A percentile compares a stretch with the other conserved stretches of the same genome.
These are phyloP conservation scores for Dryobates pubescens DNA, from an alignment of 2,797 vertebrate genomes.

Conservation along the genomic window DNA sequence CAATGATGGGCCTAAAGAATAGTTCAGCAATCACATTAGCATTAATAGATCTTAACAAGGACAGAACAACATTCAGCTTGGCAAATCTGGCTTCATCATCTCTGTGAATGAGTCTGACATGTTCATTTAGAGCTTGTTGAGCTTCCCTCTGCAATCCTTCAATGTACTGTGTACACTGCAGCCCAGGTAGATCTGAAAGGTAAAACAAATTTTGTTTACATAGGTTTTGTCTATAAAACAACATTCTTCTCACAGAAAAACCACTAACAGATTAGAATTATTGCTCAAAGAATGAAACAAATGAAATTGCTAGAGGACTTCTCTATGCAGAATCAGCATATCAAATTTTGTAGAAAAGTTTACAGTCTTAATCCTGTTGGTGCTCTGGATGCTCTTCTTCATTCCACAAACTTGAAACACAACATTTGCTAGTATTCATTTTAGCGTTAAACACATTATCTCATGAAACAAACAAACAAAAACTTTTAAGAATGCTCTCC, in stretches of 20 bases:
- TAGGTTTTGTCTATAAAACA: background rate
- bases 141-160: conserved; percentile 93
- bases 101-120: conserved; percentile 88
- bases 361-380: background rate
- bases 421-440: background rate
- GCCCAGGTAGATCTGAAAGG: conserved; percentile 87
- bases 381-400: background rate
- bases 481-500: background rate
- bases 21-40: conserved; percentile 90
- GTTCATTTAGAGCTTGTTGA: conserved; percentile 93
- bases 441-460: background rate
- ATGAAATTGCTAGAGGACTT: background rate
- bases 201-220: background rate
- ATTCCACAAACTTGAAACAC: background rate
- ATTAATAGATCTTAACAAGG: conserved; percentile 90
- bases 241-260: background rate
- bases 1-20: conserved; percentile 95
- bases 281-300: background rate
- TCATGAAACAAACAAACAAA: background rate
- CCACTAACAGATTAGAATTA: background rate
- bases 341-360: background rate
- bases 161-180: conserved; percentile 92
- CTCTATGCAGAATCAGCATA: background rate
- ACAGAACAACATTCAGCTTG: conserved; percentile 90
- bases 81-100: conserved; percentile 87